Conservation (phyloP, 1,140 invertebrate genomes). For the Lepidotrigona ventralis region DNA sequence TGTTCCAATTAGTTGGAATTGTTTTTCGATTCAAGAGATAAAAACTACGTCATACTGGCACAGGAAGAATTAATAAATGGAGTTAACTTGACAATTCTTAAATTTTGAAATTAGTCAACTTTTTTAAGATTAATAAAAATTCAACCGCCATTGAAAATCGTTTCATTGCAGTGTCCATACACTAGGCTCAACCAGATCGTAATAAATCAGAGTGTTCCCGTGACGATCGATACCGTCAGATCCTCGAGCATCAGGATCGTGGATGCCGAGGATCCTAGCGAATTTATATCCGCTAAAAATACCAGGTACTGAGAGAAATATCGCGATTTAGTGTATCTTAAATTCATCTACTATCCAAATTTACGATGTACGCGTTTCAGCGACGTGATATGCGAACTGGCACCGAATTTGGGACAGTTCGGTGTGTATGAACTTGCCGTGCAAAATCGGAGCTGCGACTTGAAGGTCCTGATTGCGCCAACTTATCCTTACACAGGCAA, state of each 20-base stretch:
- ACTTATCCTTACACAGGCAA: slow-evolving; percentile 88
- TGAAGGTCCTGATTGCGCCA: slow-evolving; percentile 82
- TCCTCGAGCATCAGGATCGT: slow-evolving; percentile 72
- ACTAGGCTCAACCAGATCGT: slow-evolving; percentile 71
- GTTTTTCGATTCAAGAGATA: neutral
- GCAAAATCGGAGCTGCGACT: slow-evolving; percentile 80
- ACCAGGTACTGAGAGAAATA: slow-evolving; percentile 56
- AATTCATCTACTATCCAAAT: no score
- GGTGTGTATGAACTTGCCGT: slow-evolving; percentile 86
- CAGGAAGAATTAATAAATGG: neutral
- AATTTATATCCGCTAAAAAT: slow-evolving; percentile 66
- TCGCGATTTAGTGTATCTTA: neutral
- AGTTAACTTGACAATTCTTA: neutral
- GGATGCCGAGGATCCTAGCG: slow-evolving; percentile 64
- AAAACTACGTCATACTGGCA: neutral
- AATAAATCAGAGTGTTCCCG: slow-evolving; percentile 50
- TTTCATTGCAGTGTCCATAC: slow-evolving; percentile 77
- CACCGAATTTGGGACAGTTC: slow-evolving; percentile 84
- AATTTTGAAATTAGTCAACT: neutral
- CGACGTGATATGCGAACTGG: slow-evolving; percentile 81
- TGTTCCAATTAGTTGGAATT: neutral
- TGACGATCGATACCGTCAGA: slow-evolving; percentile 74
- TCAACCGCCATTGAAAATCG: neutral
- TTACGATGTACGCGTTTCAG: slow-evolving; percentile 61
- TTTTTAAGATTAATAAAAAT: no score